Conservation (phyloP, 2,797 vertebrate species). For the Orientallactaga sibirica region DNA sequence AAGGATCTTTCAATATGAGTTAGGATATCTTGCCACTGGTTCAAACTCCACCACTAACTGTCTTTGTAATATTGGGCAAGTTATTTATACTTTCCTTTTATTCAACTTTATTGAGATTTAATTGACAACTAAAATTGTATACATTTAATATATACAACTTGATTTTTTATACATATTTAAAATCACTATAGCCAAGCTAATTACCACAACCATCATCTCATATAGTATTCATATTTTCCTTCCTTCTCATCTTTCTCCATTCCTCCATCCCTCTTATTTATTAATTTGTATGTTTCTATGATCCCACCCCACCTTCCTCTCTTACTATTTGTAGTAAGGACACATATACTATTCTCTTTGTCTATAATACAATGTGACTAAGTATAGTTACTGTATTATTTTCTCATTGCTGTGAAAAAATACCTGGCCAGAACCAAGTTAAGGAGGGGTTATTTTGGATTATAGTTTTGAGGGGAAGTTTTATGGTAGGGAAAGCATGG, state of each 20-base stretch:
- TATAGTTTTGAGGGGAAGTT: too few relatives aligned
- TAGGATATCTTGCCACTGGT: neutral
- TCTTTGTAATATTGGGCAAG: neutral
- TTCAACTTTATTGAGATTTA: neutral
- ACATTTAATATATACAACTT: neutral
- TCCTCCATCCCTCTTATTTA: neutral
- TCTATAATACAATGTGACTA: neutral
- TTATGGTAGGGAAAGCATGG: too few relatives aligned
- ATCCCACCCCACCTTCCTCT: neutral
- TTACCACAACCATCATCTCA: neutral
- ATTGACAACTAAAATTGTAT: neutral
- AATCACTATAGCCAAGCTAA: neutral
- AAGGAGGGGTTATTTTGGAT: too few relatives aligned
- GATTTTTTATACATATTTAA: neutral
- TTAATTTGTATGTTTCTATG: neutral
- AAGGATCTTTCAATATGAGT: neutral
- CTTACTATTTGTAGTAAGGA: neutral
- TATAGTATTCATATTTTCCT: neutral
- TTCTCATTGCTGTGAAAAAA: too few relatives aligned
- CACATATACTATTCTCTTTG: neutral
- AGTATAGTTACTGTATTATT: neutral
- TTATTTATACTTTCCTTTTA: neutral
- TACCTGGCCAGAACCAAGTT: too few relatives aligned
- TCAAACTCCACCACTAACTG: neutral
- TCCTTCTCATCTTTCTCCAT: neutral